Evolutionary conservation across 1,140 invertebrate species (phyloP).

Genomic region (Eupristina koningsbergeri): DNA sequence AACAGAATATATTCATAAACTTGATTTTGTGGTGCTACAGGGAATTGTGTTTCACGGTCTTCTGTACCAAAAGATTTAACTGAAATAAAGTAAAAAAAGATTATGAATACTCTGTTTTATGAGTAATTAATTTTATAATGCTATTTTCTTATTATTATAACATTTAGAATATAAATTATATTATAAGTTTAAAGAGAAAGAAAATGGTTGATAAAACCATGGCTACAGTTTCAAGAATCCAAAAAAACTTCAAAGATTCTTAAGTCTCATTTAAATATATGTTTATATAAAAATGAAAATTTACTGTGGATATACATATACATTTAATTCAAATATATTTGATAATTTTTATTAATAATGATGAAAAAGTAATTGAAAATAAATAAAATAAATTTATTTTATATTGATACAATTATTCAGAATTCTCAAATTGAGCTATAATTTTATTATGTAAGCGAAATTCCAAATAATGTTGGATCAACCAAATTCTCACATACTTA

Average conservation of each 20-base stretch:
- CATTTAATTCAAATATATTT: too few relatives aligned
- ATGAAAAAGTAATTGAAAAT: neutral
- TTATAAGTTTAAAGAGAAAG: neutral
- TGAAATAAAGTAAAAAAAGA: conserved; percentile 73
- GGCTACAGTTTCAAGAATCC: too few relatives aligned
- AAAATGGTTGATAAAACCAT: too few relatives aligned
- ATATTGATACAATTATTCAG: neutral
- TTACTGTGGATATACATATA: too few relatives aligned
- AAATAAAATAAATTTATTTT: neutral
- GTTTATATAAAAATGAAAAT: too few relatives aligned
- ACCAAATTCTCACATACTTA: conserved; percentile 7
- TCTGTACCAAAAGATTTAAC: conserved; percentile 99
- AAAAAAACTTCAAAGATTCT: too few relatives aligned
- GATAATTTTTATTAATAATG: too few relatives aligned
- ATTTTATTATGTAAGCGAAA: conserved; percentile 6
- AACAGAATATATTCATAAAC: conserved; percentile 99
- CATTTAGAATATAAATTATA: neutral
- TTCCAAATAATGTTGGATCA: conserved; percentile 9
- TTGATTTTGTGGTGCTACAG: conserved; percentile 95
- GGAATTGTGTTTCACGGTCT: conserved; percentile 93
- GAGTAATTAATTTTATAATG: too few relatives aligned
- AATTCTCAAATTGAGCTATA: conserved; percentile 15
- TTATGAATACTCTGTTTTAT: neutral
- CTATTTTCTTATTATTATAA: neutral
- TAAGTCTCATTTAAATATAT: too few relatives aligned